Evolutionary conservation across 1,140 invertebrate species (phyloP).

Genomic region (Solenopsis fugax): DNA sequence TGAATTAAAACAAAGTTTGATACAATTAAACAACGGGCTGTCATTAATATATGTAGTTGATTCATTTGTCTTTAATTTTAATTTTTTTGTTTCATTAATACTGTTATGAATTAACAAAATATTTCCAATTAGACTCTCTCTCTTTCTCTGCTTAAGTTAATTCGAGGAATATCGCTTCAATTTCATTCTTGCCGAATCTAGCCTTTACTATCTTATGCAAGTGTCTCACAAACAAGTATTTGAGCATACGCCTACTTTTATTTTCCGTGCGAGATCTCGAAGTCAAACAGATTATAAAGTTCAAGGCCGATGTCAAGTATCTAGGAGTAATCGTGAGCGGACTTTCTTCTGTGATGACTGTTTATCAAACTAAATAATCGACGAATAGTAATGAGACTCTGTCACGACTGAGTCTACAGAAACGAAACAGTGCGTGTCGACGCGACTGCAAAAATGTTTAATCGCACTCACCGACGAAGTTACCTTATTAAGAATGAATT

Average conservation of each 20-base stretch:
- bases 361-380: no score
- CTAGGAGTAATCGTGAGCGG: not conserved
- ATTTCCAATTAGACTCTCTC: no score
- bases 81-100: no score
- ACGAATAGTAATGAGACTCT: no score
- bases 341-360: not conserved
- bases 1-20: no score
- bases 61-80: no score
- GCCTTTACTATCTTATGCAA: not conserved
- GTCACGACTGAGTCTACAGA: no score
- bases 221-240: not conserved
- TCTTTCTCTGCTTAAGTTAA: no score
- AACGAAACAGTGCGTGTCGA: not conserved
- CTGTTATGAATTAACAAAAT: no score
- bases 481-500: not conserved
- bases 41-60: no score
- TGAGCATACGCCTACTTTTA: not conserved
- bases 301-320: slow-evolving; percentile 9
- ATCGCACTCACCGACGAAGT: not conserved
- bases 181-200: not conserved
- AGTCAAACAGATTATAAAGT: not conserved
- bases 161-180: not conserved
- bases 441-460: no score
- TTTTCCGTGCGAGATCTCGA: not conserved
- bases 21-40: no score